Evolutionary conservation across 2,888 invertebrate genomes (phyloP).

Genomic region (Nemurella pictetii): DNA sequence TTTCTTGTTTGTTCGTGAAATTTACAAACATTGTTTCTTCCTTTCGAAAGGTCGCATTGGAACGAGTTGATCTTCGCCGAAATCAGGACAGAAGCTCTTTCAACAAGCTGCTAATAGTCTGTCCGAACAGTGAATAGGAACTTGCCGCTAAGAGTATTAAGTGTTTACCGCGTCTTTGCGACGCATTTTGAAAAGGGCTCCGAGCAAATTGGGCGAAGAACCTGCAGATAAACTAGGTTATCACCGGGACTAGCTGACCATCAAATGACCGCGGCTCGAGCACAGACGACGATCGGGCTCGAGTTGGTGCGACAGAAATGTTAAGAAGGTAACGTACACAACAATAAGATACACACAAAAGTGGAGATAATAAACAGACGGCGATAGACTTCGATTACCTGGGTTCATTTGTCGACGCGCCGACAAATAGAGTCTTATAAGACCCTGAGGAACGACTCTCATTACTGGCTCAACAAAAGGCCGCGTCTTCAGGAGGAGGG

Average conservation of each 20-base stretch:
- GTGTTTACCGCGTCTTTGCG: not conserved
- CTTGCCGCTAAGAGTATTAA: not conserved
- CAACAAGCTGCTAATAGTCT: not conserved
- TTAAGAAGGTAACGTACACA: not conserved
- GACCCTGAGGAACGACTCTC: not conserved
- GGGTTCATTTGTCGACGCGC: slow-evolving; percentile 20
- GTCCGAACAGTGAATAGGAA: not conserved
- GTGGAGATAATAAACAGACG: slow-evolving; percentile 20
- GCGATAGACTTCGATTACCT: slow-evolving; percentile 7
- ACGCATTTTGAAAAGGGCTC: not conserved
- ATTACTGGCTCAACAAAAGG: slow-evolving; percentile 13
- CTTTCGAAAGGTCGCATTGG: not conserved
- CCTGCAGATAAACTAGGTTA: not conserved
- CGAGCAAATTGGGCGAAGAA: not conserved
- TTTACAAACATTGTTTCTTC: not conserved
- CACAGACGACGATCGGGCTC: not conserved
- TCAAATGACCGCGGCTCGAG: not conserved
- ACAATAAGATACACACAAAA: slow-evolving; percentile 3
- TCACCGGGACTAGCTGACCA: not conserved
- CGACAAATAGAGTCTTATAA: slow-evolving; percentile 16
- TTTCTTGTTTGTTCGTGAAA: not conserved
- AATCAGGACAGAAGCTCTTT: not conserved
- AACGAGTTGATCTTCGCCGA: not conserved
- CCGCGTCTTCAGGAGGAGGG: not conserved
- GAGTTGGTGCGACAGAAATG: not conserved